Base-by-base conservation (phyloP, 2,113 vertebrate species). In the Ellobius talpinus region DNA sequence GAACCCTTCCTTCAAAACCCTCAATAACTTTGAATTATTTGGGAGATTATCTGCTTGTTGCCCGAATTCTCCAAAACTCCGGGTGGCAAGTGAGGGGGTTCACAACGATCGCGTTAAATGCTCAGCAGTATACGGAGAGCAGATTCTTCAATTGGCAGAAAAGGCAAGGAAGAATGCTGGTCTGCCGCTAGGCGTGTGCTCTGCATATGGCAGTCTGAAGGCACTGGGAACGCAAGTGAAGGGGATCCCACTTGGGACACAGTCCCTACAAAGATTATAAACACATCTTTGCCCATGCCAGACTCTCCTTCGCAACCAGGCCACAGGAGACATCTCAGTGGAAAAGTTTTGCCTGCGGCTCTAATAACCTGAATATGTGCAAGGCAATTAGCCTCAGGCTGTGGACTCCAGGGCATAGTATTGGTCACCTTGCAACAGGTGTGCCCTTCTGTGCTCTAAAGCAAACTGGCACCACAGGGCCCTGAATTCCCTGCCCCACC, bases 221-320 rank as follows among this genome's bases (percentile, higher is more conserved):
- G n/a, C 24, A 1, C 39, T 8, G 33, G 16, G 55, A 72, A 72
- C 87, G 55, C 84, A 91, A 78, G 87, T 4, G 63, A 95, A 91
- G 77, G 77, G 1, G 19, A 68, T 91, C 45, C 73, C n/a, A 66
- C 68, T 47, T 61, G 50, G 66, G 68, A 90, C 96, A 96, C 76
- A 92, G 87, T 96, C 94, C 84, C 21, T 70, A 78, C 14, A 50
- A 94, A 96, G 47, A 91, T 96, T 70, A 95, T 96, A 95, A 97
- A 97, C 95, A 97, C 95, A 96, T 89, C 92, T 36, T 88, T 72
- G 79, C 70, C 87, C 36, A 3, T 47, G 66, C 85, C 76, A 84
- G 66, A 90, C 23, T 66, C 95, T 96, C 94, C 93, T 33, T 61
- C 94, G 97, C n/a, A 97, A 95, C 91, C 92, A 79, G 91, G 29